Percentiles rank a stretch among this genome's conserved stretches.
These are phyloP conservation scores for Pangasius sanitwongsei DNA, from an alignment of 2,797 vertebrate species.

Conservation along the genomic window DNA sequence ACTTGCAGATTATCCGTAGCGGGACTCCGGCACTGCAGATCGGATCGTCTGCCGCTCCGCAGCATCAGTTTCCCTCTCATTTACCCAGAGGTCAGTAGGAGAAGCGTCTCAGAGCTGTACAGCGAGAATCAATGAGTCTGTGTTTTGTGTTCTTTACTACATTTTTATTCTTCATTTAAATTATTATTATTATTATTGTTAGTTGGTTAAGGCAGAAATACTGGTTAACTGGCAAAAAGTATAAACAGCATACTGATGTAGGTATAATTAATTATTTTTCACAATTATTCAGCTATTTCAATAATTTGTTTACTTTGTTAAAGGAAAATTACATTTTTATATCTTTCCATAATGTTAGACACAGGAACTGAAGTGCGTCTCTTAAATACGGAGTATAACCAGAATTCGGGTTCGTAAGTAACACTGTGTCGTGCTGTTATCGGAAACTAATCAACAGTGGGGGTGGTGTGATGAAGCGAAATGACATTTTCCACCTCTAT, in stretches of 20 bases:
- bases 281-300: too few species aligned
- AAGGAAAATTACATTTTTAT: too few species aligned
- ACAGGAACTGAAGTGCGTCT: too few species aligned
- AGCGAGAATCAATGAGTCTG: background rate
- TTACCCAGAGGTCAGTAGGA: slow-evolving; percentile 87
- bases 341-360: too few species aligned
- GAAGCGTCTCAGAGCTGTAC: background rate
- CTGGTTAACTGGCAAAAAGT: background rate
- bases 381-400: too few species aligned
- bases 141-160: background rate
- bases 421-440: too few species aligned
- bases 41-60: slow-evolving; percentile 75
- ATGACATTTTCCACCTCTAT: too few species aligned
- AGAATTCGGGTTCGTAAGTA: too few species aligned
- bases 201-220: background rate
- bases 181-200: too few species aligned
- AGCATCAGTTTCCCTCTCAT: slow-evolving; percentile 84
- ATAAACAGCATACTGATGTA: background rate
- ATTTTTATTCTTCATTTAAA: background rate
- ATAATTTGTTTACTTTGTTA: too few species aligned
- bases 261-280: background rate
- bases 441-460: too few species aligned
- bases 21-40: slow-evolving; percentile 88
- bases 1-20: slow-evolving; percentile 94
- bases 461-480: too few species aligned